Evolutionary conservation across 2,888 invertebrate species (phyloP), one percentile per base, ranked within the genome.

Genomic region (Melieria crassipennis): DNA sequence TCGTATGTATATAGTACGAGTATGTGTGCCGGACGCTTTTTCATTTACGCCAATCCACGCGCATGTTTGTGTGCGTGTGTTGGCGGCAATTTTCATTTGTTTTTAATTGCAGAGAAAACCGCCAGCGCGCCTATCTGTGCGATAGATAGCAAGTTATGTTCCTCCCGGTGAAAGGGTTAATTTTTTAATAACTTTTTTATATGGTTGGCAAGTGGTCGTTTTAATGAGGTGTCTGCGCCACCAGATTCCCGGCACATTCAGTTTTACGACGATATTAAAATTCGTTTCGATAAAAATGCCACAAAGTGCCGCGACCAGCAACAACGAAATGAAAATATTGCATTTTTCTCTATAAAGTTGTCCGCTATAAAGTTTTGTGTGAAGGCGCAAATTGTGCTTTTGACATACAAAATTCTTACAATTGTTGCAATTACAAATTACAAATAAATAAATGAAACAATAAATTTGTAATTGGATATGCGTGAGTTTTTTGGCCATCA

Each of bases 51-150:
- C 30, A 30, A 30, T 56, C 7, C 11, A 5, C 11, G 7, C 11
- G 52, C 65, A 50, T 70, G 46, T 63, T 48, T 65, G 13, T 63
- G 61, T 69, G 60, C 64, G n/a, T 55, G 71, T 69, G 64, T 56
- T 13, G 73, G 72, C 72, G 75, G 77, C 74, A 74, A 79, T 76
- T 81, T 76, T 77, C 77, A 80, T 75, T 71, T 61, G 71, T 46
- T 73, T 75, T 75, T 75, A 75, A 75, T 75, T 75, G 71, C 73
- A 48, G 63, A 63, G 62, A 56, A 69, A 63, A 45, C 10, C 47
- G 61, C 42, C 48, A 63, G n/a, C 42, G 56, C 61, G 46, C 52
- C 61, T 60, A 16, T 55, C 3, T 13, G 5, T 52, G 13, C 56
- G 56, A 56, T 4, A 9, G 9, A 57, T 11, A n/a, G 45, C n/a